Conservation (phyloP, 2,888 invertebrate species). For the Synanthedon vespiformis region DNA sequence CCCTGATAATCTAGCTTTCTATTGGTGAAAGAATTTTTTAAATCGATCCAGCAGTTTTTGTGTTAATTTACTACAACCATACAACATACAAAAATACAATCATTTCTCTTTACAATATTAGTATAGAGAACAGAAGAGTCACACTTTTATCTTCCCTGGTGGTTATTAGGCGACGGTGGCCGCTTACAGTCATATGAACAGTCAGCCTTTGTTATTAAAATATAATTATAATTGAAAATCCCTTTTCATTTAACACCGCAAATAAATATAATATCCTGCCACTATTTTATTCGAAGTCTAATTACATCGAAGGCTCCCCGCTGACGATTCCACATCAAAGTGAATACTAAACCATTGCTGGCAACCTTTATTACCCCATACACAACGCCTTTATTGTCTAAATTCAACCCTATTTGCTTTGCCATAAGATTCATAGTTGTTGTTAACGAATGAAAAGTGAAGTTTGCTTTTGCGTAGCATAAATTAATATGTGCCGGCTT, state of each 20-base stretch:
- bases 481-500: slow-evolving; percentile 54
- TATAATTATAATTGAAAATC: too few relatives aligned
- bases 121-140: too few relatives aligned
- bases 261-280: neutral
- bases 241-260: too few relatives aligned
- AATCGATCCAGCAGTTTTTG: too few relatives aligned
- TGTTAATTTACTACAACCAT: too few relatives aligned
- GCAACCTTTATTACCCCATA: neutral
- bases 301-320: slow-evolving; percentile 23
- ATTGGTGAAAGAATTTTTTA: too few relatives aligned
- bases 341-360: slow-evolving; percentile 16
- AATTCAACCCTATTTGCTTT: neutral
- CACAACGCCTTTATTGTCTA: neutral
- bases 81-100: too few relatives aligned
- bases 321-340: slow-evolving; percentile 49
- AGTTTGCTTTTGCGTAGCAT: slow-evolving; percentile 4
- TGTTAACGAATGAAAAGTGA: neutral
- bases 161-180: too few relatives aligned
- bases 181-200: neutral
- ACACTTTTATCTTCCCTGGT: too few relatives aligned
- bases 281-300: neutral
- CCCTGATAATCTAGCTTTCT: too few relatives aligned
- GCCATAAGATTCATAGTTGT: neutral
- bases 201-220: too few relatives aligned
- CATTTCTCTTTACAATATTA: too few relatives aligned